Percentiles rank a stretch among this genome's conserved stretches.
Conservation (phyloP, 2,113 vertebrate genomes). For the Lophochroa leadbeateri region DNA sequence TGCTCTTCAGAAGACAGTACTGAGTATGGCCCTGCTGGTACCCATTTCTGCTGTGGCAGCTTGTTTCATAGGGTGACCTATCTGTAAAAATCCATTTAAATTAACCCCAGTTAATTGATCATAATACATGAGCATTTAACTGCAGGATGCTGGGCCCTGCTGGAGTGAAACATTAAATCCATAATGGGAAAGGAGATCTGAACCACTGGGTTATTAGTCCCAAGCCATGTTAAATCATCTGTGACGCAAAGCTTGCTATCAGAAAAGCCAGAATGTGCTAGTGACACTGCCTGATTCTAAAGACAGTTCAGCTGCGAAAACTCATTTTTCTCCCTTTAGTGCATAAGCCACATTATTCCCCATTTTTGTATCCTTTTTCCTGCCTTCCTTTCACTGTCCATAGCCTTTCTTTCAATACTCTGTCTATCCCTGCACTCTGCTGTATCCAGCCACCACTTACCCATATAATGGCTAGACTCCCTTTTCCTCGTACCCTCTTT, state of each 20-base stretch:
- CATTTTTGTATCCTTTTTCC: not conserved
- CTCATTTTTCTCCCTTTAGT: not conserved
- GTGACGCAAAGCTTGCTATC: not conserved
- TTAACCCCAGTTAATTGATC: not conserved
- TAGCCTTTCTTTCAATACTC: not conserved
- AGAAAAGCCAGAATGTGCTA: not conserved
- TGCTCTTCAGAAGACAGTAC: not conserved
- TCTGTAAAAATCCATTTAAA: not conserved
- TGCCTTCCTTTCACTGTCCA: not conserved
- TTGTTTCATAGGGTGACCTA: not conserved
- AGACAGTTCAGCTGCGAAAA: not conserved
- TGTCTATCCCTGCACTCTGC: not conserved
- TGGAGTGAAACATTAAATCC: not conserved
- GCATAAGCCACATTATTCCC: not conserved
- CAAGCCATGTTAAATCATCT: not conserved
- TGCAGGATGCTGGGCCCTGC: not conserved
- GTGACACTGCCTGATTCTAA: not conserved
- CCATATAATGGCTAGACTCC: not conserved
- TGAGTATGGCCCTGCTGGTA: not conserved
- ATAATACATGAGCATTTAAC: not conserved
- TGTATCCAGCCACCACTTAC: not conserved
- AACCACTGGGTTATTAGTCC: not conserved
- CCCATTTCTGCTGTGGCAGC: not conserved
- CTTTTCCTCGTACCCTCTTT: not conserved
- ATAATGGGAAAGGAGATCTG: not conserved